A percentile compares a stretch with the other conserved stretches of the same genome.
Evolutionary conservation across 2,113 vertebrate genomes (phyloP).

Genomic region (Cinclus cinclus): DNA sequence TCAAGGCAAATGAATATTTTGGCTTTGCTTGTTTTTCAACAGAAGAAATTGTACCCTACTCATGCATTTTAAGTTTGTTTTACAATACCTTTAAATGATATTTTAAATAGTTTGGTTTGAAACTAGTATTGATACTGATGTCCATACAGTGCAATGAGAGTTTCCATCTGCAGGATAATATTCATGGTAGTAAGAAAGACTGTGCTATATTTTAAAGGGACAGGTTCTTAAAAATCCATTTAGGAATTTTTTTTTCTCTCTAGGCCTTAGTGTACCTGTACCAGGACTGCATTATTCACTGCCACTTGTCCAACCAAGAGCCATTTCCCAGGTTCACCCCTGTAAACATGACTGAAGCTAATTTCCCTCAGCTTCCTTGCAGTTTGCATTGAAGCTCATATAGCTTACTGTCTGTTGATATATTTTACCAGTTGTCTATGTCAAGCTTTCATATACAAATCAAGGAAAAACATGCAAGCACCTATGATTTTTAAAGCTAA

Average conservation of each 20-base stretch:
- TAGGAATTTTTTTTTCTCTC: neutral
- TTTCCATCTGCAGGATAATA: neutral
- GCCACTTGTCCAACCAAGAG: neutral
- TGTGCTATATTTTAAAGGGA: neutral
- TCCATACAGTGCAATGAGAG: conserved; percentile 7
- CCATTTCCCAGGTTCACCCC: neutral
- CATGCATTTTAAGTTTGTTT: neutral
- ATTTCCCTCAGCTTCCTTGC: neutral
- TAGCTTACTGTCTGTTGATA: neutral
- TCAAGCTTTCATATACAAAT: neutral
- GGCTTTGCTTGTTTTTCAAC: neutral
- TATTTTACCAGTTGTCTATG: neutral
- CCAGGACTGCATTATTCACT: neutral
- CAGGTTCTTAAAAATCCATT: neutral
- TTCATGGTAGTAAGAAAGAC: neutral
- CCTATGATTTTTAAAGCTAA: neutral
- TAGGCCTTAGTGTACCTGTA: neutral
- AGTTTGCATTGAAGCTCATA: neutral
- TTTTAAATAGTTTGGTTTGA: neutral
- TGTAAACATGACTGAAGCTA: neutral
- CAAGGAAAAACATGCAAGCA: neutral
- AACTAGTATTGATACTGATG: conserved; percentile 5
- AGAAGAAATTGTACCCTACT: neutral
- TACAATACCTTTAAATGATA: neutral
- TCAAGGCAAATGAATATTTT: neutral